Base-by-base conservation (phyloP, 1,140 invertebrate genomes). In the Meloidogyne hapla region DNA sequence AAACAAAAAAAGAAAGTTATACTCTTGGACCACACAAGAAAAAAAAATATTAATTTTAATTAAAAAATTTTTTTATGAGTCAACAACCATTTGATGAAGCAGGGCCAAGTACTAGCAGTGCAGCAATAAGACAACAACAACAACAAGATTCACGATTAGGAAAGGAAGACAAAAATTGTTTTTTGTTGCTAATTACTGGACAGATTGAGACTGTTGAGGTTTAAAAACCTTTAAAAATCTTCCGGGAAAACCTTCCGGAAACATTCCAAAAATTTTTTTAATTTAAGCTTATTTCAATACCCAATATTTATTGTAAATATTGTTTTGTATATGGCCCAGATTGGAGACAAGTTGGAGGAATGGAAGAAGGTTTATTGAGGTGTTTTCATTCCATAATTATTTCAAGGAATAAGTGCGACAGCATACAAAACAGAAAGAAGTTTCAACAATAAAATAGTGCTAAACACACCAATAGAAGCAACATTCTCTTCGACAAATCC, bases 401-500 rank as follows among this genome's bases (percentile, higher is more conserved):
- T 61, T 72, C 26, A 10, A 73, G 70, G 70, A 18, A 73, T 73
- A 1, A 73, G 40, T 38, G 26, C 48, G 21, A 73, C 21, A 5
- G 70, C 56, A 56, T 33, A 73, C 64, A 61, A 56, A 33, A 26
- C 40, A 64, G 23, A 23, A 73, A 38, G 38, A 38, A 64, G 42
- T 38, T 56, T 56, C 48, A 56, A 56, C 48, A 87, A 90, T 48
- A 89, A 90, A 75, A 81, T 92, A 82, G 90, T 92, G 5, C 92
- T 92, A 90, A 93, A 93, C 87, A 92, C 93, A 83, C 92, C 92
- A 0, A 74, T 93, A 21, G 91, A 93, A 81, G 89, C 92, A 25
- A 91, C 92, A 1, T 93, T 93, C 80, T 92, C 92, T 85, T 92
- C 91, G 76, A 92, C 91, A 65, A 93, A 92, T 90, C 92, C 92